These are phyloP conservation scores for Sebastes hopkinsi DNA, from an alignment of 2,797 vertebrate genomes.

Conservation along the genomic window DNA sequence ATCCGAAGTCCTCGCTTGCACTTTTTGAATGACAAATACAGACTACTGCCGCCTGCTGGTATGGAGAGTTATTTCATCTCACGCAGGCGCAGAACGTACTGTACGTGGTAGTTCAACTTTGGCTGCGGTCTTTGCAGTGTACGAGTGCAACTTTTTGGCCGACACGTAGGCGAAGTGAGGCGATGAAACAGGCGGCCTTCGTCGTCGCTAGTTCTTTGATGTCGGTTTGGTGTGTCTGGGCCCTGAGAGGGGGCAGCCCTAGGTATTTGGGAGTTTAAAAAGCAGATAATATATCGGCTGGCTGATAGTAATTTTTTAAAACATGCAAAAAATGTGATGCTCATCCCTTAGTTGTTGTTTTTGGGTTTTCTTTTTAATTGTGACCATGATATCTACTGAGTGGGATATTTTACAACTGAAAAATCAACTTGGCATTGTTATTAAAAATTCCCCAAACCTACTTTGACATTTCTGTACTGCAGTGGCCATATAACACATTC, in stretches of 20 bases:
- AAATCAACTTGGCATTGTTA: not conserved
- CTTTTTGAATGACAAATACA: too few relatives aligned
- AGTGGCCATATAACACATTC: not conserved
- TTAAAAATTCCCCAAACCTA: not conserved
- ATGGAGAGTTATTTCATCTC: too few relatives aligned
- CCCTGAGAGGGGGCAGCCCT: too few relatives aligned
- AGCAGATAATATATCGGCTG: not conserved
- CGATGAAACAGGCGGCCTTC: too few relatives aligned
- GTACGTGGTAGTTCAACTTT: too few relatives aligned
- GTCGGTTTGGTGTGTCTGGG: too few relatives aligned
- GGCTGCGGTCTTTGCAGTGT: too few relatives aligned
- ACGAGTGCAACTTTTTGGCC: too few relatives aligned
- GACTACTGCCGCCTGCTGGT: too few relatives aligned
- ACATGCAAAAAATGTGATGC: not conserved
- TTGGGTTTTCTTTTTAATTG: not conserved
- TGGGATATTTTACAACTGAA: not conserved
- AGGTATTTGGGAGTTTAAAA: not conserved
- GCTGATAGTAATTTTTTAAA: not conserved
- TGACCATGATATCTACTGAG: not conserved
- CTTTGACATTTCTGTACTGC: not conserved
- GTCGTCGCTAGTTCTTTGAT: too few relatives aligned
- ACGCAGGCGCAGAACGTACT: too few relatives aligned
- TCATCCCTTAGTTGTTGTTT: not conserved
- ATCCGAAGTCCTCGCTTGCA: fast-evolving
- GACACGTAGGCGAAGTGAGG: too few relatives aligned